These are phyloP conservation scores for Drosophila nebulosa DNA, from an alignment of 1,140 invertebrate genomes.

Conservation along the genomic window DNA sequence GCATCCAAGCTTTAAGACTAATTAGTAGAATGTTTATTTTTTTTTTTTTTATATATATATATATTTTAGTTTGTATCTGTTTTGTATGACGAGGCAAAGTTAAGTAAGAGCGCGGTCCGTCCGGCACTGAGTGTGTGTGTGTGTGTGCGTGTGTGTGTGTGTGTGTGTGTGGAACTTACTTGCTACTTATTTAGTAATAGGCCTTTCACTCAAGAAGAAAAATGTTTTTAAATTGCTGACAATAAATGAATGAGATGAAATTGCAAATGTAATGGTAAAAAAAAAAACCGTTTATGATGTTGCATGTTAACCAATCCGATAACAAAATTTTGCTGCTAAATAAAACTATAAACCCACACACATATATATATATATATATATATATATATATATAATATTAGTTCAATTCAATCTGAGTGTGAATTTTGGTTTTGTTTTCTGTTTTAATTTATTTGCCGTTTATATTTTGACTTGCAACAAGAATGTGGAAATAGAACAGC, in stretches of 20 bases:
- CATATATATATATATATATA: too few species aligned
- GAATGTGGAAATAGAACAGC: background rate
- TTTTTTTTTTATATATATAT: too few species aligned
- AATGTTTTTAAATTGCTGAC: slow-evolving; percentile 20
- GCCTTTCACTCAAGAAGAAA: slow-evolving; percentile 21
- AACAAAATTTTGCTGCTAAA: background rate
- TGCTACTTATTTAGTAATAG: background rate
- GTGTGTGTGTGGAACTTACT: background rate
- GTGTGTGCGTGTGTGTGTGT: background rate
- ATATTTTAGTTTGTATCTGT: background rate
- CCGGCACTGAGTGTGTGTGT: background rate
- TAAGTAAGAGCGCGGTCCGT: background rate
- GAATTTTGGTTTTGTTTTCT: slow-evolving; percentile 30
- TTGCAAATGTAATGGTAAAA: background rate
- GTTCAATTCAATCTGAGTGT: slow-evolving; percentile 7
- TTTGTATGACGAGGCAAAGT: background rate
- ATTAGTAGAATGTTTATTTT: background rate
- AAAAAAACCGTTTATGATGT: background rate
- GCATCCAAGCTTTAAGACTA: background rate
- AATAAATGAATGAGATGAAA: background rate
- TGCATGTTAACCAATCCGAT: background rate
- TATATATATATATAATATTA: background rate
- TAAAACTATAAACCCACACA: background rate
- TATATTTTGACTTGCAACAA: slow-evolving; percentile 27
- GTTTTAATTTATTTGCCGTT: slow-evolving; percentile 36